Evolutionary conservation across 2,113 vertebrate species (phyloP).

Genomic region (Onychostruthus taczanowskii): DNA sequence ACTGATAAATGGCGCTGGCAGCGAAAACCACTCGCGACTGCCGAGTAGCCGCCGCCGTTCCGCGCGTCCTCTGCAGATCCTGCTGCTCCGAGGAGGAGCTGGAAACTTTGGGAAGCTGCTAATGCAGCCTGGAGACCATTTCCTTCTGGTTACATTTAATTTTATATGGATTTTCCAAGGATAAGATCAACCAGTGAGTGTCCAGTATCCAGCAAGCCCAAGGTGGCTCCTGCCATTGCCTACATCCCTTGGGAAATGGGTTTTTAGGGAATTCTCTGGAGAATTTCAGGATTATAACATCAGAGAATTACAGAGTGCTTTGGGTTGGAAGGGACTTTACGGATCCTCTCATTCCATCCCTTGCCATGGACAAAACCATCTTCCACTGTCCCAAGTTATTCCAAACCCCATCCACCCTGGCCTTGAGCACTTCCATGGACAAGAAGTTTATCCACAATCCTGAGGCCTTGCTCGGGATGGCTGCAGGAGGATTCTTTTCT

Average conservation of each 20-base stretch:
- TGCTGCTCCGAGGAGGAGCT: not conserved
- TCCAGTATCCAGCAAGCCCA: not conserved
- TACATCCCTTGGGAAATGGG: not conserved
- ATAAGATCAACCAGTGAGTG: not conserved
- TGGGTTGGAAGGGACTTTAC: not conserved
- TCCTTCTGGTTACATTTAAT: not conserved
- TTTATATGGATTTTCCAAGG: not conserved
- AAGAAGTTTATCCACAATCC: not conserved
- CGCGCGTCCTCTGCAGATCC: not conserved
- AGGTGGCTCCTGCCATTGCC: fast-evolving
- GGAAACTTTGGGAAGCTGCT: not conserved
- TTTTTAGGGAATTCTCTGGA: not conserved
- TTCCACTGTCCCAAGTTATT: not conserved
- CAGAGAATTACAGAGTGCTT: not conserved
- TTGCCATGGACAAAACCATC: not conserved
- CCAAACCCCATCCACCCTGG: fast-evolving
- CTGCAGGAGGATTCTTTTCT: not conserved
- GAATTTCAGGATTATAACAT: too few relatives aligned
- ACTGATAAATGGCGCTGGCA: not conserved
- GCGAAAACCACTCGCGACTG: not conserved
- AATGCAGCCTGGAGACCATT: not conserved
- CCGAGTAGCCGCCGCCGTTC: not conserved
- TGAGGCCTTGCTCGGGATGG: not conserved
- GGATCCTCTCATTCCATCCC: too few relatives aligned
- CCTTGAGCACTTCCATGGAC: not conserved